A percentile compares a stretch with the other conserved stretches of the same genome.
Evolutionary conservation across 1,140 invertebrate species (phyloP).

Genomic region (Rhopalosiphum padi): DNA sequence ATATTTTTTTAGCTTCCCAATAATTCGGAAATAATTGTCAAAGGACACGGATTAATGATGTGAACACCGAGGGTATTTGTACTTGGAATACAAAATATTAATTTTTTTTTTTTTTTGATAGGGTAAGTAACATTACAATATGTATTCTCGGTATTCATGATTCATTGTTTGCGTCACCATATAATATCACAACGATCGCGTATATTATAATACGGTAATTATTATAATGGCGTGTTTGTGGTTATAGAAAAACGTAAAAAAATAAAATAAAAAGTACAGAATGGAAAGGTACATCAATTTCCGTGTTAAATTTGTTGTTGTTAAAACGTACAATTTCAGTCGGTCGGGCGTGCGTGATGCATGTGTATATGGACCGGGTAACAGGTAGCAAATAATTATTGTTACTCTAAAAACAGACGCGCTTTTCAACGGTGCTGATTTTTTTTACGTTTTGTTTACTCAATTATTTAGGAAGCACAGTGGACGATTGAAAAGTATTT

Average conservation of each 20-base stretch:
- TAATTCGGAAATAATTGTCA: no score
- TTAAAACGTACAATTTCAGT: not conserved
- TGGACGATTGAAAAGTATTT: conserved; percentile 26
- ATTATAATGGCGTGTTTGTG: not conserved
- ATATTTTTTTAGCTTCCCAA: no score
- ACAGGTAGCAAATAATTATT: not conserved
- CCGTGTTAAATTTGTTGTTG: not conserved
- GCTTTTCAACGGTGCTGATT: not conserved
- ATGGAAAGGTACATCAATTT: not conserved
- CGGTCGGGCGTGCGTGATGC: not conserved
- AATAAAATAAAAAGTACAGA: not conserved
- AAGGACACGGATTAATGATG: no score
- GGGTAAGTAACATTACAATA: not conserved
- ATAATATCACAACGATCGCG: no score
- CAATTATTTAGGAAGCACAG: not conserved
- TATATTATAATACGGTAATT: not conserved
- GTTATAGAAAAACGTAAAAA: not conserved
- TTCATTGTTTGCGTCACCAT: not conserved
- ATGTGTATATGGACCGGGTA: not conserved
- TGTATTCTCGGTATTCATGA: not conserved
- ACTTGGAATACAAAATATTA: no score
- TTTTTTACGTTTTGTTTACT: not conserved
- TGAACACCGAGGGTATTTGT: no score
- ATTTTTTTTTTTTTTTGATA: no score
- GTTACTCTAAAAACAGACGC: not conserved